Percentiles rank a stretch among this genome's conserved stretches.
Conservation (phyloP, 2,113 vertebrate species). For the Micronycteris hirsuta region DNA sequence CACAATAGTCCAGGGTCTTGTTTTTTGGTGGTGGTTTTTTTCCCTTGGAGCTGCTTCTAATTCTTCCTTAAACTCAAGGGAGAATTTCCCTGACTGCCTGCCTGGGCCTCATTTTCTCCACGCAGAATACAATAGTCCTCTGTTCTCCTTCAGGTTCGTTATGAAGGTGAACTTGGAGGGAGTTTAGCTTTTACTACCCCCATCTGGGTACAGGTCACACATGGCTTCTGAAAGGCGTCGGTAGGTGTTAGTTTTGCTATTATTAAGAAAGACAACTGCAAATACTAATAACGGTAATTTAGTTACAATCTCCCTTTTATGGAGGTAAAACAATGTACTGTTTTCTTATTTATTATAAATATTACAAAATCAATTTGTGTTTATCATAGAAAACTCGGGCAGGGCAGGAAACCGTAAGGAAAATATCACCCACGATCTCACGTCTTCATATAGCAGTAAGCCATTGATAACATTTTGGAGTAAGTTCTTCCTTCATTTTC, state of each 20-base stretch:
- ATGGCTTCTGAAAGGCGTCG: neutral
- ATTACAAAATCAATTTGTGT: neutral
- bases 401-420: neutral
- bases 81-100: neutral
- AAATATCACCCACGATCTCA: neutral
- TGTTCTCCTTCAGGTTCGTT: neutral
- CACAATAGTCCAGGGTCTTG: neutral
- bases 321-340: neutral
- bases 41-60: neutral
- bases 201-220: neutral
- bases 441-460: neutral
- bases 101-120: neutral
- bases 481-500: neutral
- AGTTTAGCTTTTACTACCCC: neutral
- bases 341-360: conserved; percentile 39
- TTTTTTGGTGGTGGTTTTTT: neutral
- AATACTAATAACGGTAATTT: conserved; percentile 14
- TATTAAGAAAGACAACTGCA: neutral
- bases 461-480: neutral
- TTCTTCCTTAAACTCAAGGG: neutral
- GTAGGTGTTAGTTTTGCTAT: neutral
- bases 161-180: neutral
- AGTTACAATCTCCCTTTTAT: neutral
- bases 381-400: neutral
- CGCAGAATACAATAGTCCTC: neutral